Evolutionary conservation across 2,888 invertebrate species (phyloP), one percentile per base, ranked within the genome.

Genomic region (Glomeris marginata): DNA sequence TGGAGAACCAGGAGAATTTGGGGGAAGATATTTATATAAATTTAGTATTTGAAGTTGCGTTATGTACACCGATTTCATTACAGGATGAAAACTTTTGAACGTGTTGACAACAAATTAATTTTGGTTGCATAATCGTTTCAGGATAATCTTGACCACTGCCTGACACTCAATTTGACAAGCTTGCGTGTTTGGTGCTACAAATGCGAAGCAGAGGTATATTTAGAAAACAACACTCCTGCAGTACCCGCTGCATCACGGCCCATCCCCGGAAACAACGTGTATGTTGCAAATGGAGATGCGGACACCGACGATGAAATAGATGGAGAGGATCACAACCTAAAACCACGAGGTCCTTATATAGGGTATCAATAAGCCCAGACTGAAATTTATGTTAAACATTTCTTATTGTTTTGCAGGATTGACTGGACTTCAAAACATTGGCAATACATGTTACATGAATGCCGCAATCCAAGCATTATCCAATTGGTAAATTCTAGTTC

Each of bases 381-480:
- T 42, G 4, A 5, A 42, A n/a, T n/a, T n/a, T n/a, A n/a, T n/a
- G n/a, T n/a, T n/a, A n/a, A n/a, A n/a, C n/a, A n/a, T n/a, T n/a
- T n/a, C n/a, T n/a, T n/a, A n/a, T n/a, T n/a, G n/a, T n/a, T n/a
- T n/a, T 45, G 21, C 64, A 69, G 90, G 94, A 49, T 71, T 94
- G 33, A 84, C 90, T 40, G 95, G 95, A 0, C 73, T 97, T 2
- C 87, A 90, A 65, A 95, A 97, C 68, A 81, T 97, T 60, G 95
- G 95, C 53, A 95, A 95, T 69, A 97, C 97, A 0, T 98, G 97
- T 68, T 98, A 97, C 67, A 91, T 98, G 91, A 97, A 97, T 69
- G 84, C 95, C 1, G 95, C 97, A 0, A 69, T 98, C 8, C 95
- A 97, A 66, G 90, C 94, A 0, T 73, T 97, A 16, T 90, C 90